Percentiles rank a stretch among this genome's conserved stretches.
These are phyloP conservation scores for Notospermus geniculatus DNA, from an alignment of 1,140 invertebrate genomes.

Conservation along the genomic window DNA sequence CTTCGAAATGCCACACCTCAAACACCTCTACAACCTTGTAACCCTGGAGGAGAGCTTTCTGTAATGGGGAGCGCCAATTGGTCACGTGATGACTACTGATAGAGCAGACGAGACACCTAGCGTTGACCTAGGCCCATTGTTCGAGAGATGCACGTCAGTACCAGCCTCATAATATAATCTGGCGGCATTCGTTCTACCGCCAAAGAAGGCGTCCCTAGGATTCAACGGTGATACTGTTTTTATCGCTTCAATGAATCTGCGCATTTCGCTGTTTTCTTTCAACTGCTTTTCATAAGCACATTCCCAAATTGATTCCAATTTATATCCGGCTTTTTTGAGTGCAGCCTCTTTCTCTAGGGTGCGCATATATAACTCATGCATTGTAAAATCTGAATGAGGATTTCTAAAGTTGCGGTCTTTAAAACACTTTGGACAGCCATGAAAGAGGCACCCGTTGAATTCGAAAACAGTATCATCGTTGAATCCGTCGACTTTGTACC, in stretches of 20 bases:
- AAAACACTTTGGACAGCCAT: constrained; percentile 32
- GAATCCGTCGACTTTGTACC: constrained; percentile 18
- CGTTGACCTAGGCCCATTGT: constrained; percentile 51
- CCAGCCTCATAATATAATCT: constrained; percentile 31
- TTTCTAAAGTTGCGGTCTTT: constrained; percentile 7
- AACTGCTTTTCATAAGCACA: constrained; percentile 24
- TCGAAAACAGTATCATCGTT: constrained; percentile 22
- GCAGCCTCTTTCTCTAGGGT: constrained; percentile 16
- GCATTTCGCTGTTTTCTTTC: constrained; percentile 9
- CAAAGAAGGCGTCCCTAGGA: constrained; percentile 42
- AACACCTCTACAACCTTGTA: constrained; percentile 46
- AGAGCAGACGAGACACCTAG: no score
- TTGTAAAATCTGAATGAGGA: constrained; percentile 17
- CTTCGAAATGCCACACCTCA: constrained; percentile 46
- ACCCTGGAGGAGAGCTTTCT: constrained; percentile 41
- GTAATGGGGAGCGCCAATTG: no score
- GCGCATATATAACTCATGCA: constrained; percentile 18
- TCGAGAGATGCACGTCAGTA: constrained; percentile 36
- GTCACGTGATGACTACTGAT: no score
- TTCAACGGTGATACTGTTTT: constrained; percentile 19
- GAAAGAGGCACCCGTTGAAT: constrained; percentile 30
- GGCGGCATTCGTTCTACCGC: constrained; percentile 47
- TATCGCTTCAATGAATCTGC: constrained; percentile 16
- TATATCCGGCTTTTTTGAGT: constrained; percentile 13
- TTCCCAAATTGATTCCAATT: constrained; percentile 28